Conservation (phyloP, 2,888 invertebrate genomes). For the Andrena fulva region DNA sequence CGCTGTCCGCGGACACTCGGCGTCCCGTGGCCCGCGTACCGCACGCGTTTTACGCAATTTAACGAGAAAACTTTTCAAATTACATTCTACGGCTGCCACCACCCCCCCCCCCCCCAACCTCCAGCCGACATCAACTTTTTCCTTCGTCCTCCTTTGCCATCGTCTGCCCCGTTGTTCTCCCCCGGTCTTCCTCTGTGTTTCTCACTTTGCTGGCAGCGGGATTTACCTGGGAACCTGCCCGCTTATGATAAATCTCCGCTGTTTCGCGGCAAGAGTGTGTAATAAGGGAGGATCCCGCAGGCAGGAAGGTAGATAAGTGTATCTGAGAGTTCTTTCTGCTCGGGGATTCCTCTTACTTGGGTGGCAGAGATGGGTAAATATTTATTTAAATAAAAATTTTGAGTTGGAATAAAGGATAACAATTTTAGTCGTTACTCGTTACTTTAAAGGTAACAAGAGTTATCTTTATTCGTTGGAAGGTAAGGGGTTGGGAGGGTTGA, state of each 20-base stretch:
- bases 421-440: too few species aligned
- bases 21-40: conserved; percentile 45
- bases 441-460: neutral
- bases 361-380: neutral
- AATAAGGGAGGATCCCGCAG: conserved; percentile 34
- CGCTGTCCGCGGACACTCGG: conserved; percentile 58
- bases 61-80: conserved; percentile 83
- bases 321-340: conserved; percentile 1
- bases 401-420: too few species aligned
- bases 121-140: conserved; percentile 7
- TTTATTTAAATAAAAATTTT: neutral
- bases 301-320: conserved; percentile 10
- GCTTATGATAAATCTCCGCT: conserved; percentile 53
- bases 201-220: neutral
- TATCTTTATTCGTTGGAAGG: neutral
- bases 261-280: conserved; percentile 18
- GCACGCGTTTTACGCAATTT: conserved; percentile 77
- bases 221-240: conserved; percentile 25
- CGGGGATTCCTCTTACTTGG: conserved; percentile 3
- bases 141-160: conserved; percentile 1
- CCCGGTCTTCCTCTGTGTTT: neutral
- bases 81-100: conserved; percentile 68
- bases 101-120: neutral
- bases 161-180: conserved; percentile 11
- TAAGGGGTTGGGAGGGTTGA: neutral